Conservation (phyloP, 2,113 vertebrate genomes). For the Nannobrachium achirus region DNA sequence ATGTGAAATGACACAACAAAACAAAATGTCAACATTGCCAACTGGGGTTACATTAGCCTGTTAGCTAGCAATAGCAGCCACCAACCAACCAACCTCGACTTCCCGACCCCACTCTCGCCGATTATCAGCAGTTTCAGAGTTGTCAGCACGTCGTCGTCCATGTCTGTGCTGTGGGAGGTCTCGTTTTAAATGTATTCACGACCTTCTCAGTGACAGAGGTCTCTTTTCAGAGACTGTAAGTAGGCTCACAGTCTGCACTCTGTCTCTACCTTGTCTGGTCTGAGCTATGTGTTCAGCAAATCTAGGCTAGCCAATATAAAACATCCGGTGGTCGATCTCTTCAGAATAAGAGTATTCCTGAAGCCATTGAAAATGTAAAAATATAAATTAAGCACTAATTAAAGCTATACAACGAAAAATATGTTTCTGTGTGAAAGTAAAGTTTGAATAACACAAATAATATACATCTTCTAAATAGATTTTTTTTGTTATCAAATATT, state of each 20-base stretch:
- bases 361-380: too few species aligned
- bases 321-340: too few species aligned
- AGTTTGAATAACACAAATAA: too few species aligned
- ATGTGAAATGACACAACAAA: slow-evolving; percentile 32
- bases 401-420: too few species aligned
- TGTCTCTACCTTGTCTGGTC: too few species aligned
- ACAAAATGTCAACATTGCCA: slow-evolving; percentile 51
- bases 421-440: too few species aligned
- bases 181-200: neutral
- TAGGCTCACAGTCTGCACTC: neutral
- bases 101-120: slow-evolving; percentile 96
- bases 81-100: slow-evolving; percentile 87
- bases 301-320: too few species aligned
- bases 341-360: too few species aligned
- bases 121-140: slow-evolving; percentile 96
- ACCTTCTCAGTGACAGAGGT: neutral
- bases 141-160: slow-evolving; percentile 96
- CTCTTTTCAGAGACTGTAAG: slow-evolving; percentile 20
- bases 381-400: too few species aligned
- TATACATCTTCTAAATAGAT: too few species aligned
- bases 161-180: slow-evolving; percentile 51
- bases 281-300: too few species aligned
- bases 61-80: slow-evolving; percentile 9
- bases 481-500: too few species aligned
- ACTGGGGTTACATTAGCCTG: slow-evolving; percentile 42